Percentiles rank a stretch among this genome's conserved stretches.
These are phyloP conservation scores for Petrocephalus schoutedeni DNA, from an alignment of 2,797 vertebrate genomes.

Conservation along the genomic window DNA sequence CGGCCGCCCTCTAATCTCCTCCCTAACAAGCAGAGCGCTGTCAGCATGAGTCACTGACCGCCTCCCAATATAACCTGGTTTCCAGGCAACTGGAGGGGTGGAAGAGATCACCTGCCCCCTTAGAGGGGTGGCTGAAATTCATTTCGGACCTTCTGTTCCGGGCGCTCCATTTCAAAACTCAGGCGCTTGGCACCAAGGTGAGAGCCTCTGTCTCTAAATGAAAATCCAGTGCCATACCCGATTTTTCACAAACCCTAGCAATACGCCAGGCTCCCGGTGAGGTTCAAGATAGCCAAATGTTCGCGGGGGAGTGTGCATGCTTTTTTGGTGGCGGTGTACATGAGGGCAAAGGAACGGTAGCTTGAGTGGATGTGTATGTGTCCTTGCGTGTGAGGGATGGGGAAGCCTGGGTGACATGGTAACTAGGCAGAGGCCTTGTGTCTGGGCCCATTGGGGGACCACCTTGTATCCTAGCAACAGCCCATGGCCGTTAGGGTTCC, in stretches of 20 bases:
- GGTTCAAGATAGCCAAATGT: background rate
- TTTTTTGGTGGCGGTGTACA: background rate
- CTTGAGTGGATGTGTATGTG: background rate
- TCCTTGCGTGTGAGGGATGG: background rate
- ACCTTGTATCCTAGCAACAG: slow-evolving; percentile 8
- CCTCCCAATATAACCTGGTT: slow-evolving; percentile 13
- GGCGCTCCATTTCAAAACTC: background rate
- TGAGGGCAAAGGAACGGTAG: background rate
- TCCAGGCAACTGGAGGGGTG: slow-evolving; percentile 9
- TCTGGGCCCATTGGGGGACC: background rate
- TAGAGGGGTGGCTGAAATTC: background rate
- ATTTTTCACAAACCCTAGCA: background rate
- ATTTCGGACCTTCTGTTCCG: slow-evolving; percentile 2
- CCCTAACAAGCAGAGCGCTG: background rate
- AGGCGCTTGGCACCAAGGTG: background rate
- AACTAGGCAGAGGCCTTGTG: background rate
- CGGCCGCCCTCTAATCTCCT: background rate
- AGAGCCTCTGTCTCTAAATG: background rate
- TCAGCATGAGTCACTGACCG: background rate
- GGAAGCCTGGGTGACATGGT: background rate
- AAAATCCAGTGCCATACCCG: background rate
- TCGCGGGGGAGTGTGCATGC: background rate
- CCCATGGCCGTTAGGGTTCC: background rate
- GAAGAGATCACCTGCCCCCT: slow-evolving; percentile 6
- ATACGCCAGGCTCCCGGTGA: background rate